Base-by-base conservation (phyloP, 1,140 invertebrate species). In the Macrotrachela quadricornifera region DNA sequence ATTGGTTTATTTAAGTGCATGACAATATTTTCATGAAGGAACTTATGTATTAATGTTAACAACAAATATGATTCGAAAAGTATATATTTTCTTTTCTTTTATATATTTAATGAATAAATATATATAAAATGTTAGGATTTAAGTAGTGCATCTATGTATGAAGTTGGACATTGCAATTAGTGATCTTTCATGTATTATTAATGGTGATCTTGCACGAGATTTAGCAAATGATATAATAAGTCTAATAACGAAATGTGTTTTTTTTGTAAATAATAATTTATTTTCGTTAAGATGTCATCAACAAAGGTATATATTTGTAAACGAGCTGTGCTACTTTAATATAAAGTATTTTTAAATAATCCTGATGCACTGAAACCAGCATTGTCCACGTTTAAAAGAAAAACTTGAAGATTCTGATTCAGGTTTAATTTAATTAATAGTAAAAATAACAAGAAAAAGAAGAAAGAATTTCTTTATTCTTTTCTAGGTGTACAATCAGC, bases 221-320 rank as follows among this genome's bases (percentile, higher is more conserved):
- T 75, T 99, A 59, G 87, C 88, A 15, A 92, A 96, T 73, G 94
- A 99, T 73, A 88, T 99, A 62, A 87, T 97, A 81, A 95, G 86
- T 60, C 71, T 99, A 70, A 78, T n/a, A n/a, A n/a, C n/a, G n/a
- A n/a, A n/a, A n/a, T n/a, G n/a, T n/a, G n/a, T n/a, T n/a, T n/a
- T n/a, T n/a, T n/a, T n/a, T n/a, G n/a, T n/a, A n/a, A n/a, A n/a
- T n/a, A n/a, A n/a, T n/a, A n/a, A n/a, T n/a, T n/a, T n/a, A n/a
- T n/a, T n/a, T n/a, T n/a, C n/a, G n/a, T n/a, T n/a, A 59, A 87
- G 84, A 78, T 95, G 73, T 85, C 87, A 57, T 97, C 91, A 17
- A 96, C 88, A n/a, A 65, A 65, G 46, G 90, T 92, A 6, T 99
- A 99, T 71, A 75, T 99, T 57, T 76, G 94, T 57, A 99, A 99